A percentile compares a stretch with the other conserved stretches of the same genome.
Conservation (phyloP, 2,113 vertebrate genomes). For the Grus americana region DNA sequence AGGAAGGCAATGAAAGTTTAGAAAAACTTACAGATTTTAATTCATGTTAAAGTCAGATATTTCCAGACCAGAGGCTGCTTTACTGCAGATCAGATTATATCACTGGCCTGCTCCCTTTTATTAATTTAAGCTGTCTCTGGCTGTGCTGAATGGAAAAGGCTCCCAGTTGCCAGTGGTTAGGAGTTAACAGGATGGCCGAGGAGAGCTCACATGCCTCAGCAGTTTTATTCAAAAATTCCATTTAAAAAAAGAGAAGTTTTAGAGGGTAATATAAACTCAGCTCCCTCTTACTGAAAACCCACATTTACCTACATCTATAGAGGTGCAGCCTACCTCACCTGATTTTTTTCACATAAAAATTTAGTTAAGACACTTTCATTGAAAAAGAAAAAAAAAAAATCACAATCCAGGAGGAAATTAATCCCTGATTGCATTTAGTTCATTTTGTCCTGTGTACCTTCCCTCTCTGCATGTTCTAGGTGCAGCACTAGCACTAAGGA, state of each 20-base stretch:
- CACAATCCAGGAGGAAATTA: neutral
- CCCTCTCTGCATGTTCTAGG: neutral
- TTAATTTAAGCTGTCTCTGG: slow-evolving; percentile 49
- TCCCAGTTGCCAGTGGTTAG: neutral
- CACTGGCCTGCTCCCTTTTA: slow-evolving; percentile 31
- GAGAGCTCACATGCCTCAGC: neutral
- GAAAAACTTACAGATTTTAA: slow-evolving; percentile 42
- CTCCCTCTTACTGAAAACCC: neutral
- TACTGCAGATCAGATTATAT: slow-evolving; percentile 33
- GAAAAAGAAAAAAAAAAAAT: too few species aligned
- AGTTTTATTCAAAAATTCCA: slow-evolving; percentile 13
- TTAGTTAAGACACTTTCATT: neutral
- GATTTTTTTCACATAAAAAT: neutral
- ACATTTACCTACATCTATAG: neutral
- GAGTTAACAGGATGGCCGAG: neutral
- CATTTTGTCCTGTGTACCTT: neutral
- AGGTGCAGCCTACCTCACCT: neutral
- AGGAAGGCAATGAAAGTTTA: slow-evolving; percentile 8
- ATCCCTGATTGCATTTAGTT: neutral
- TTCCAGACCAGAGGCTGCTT: slow-evolving; percentile 24
- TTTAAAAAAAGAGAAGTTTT: slow-evolving; percentile 6
- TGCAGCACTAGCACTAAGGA: neutral
- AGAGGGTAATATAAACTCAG: neutral
- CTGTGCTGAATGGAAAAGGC: slow-evolving; percentile 46
- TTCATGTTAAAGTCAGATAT: slow-evolving; percentile 8